Evolutionary conservation across 2,113 vertebrate species (phyloP).

Genomic region (Gallinago jamesoni): DNA sequence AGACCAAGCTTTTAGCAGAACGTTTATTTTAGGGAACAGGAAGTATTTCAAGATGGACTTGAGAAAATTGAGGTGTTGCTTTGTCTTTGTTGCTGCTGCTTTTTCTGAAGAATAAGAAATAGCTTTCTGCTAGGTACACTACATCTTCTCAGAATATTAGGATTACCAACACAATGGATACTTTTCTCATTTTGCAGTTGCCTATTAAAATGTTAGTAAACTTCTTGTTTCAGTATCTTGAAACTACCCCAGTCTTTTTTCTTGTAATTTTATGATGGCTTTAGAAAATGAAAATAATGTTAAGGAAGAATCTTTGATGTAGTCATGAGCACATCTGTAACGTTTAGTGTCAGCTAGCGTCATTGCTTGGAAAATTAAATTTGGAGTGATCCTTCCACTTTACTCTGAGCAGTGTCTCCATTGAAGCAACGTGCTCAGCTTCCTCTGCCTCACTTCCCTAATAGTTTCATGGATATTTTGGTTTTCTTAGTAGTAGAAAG

Average conservation of each 20-base stretch:
- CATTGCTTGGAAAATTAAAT: background rate
- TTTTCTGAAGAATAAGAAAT: background rate
- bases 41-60: slow-evolving; percentile 32
- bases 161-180: background rate
- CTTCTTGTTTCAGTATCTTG: background rate
- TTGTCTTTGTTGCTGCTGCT: background rate
- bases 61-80: slow-evolving; percentile 41
- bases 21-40: slow-evolving; percentile 46
- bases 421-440: background rate
- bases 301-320: background rate
- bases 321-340: background rate
- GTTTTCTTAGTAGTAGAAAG: background rate
- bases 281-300: background rate
- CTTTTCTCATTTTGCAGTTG: background rate
- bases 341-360: background rate
- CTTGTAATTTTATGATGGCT: background rate
- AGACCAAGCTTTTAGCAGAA: slow-evolving; percentile 45
- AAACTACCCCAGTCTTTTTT: accelerated
- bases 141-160: background rate
- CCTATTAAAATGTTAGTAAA: background rate
- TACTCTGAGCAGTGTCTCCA: background rate
- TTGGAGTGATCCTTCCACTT: background rate
- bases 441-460: background rate
- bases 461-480: background rate
- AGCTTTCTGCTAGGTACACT: background rate